phyloP scores from a whole-genome alignment of 2,113 vertebrate genomes.

The Nymphicus hollandicus region DNA sequence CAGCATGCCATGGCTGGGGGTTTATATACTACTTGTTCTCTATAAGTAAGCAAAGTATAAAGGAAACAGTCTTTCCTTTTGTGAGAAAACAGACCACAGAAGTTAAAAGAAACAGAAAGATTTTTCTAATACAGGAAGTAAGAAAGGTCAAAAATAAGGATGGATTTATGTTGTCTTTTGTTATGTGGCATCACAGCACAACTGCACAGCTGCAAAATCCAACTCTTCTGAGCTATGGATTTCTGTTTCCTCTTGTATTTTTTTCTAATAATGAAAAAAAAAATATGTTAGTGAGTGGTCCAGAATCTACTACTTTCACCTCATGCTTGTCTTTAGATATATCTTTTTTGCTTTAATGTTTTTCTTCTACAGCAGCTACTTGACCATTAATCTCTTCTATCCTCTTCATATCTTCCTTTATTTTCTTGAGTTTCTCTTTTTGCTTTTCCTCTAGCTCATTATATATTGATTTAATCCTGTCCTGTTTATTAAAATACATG shows the following conservation, averaged over 20 bases:
- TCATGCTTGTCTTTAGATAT: background rate
- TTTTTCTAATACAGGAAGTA: background rate
- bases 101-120: background rate
- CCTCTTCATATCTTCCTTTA: slow-evolving; percentile 42
- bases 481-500: slow-evolving; percentile 48
- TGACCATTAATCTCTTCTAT: slow-evolving; percentile 27
- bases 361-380: slow-evolving; percentile 51
- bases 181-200: background rate
- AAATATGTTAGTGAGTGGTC: background rate
- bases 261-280: background rate
- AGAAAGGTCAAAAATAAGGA: background rate
- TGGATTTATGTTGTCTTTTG: background rate
- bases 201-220: background rate
- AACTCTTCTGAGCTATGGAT: background rate
- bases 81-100: background rate
- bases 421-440: slow-evolving; percentile 3
- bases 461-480: slow-evolving; percentile 14
- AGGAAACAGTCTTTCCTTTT: background rate
- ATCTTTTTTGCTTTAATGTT: slow-evolving; percentile 30
- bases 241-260: background rate
- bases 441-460: background rate
- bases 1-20: background rate
- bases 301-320: slow-evolving; percentile 7
- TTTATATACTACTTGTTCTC: background rate
- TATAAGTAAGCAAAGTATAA: background rate